phyloP scores from a whole-genome alignment of 1,140 invertebrate species.

The Lordiphosa mommai region DNA sequence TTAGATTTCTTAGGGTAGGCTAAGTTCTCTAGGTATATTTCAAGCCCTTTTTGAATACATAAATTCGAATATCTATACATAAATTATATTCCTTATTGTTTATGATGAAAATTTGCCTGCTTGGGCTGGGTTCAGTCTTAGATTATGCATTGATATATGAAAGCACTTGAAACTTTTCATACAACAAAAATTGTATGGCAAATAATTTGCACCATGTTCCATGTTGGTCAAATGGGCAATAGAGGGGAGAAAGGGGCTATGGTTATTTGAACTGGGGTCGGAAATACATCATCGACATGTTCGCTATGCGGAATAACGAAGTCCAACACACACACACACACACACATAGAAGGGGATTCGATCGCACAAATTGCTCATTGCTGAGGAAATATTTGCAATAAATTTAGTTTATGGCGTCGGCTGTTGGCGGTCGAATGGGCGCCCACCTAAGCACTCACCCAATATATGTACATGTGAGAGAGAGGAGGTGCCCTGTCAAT shows the following conservation, averaged over 20 bases:
- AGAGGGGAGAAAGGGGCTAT: constrained; percentile 5
- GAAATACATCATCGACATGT: constrained; percentile 75
- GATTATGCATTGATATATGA: background rate
- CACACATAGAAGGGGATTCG: constrained; percentile 41
- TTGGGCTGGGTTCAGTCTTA: background rate
- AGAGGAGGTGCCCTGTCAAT: constrained; percentile 67
- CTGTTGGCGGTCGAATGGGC: constrained; percentile 51
- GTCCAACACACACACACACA: constrained; percentile 14
- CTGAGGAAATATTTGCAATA: constrained; percentile 79
- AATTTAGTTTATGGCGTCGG: constrained; percentile 77
- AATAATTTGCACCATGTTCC: constrained; percentile 3
- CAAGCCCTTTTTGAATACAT: too few species aligned
- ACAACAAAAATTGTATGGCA: background rate
- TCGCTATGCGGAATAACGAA: constrained; percentile 47
- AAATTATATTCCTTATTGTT: background rate
- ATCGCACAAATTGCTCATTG: constrained; percentile 79
- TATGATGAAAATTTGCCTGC: background rate
- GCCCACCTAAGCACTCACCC: constrained; percentile 20
- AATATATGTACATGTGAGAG: too few species aligned
- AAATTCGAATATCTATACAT: too few species aligned
- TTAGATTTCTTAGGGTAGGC: too few species aligned
- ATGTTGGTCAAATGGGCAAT: constrained; percentile 41
- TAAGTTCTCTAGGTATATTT: too few species aligned
- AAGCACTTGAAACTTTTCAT: constrained; percentile 1
- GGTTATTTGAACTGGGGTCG: too few species aligned